Percentiles rank a stretch among this genome's conserved stretches.
Evolutionary conservation across 2,113 vertebrate species (phyloP).

Genomic region (Pavo muticus): DNA sequence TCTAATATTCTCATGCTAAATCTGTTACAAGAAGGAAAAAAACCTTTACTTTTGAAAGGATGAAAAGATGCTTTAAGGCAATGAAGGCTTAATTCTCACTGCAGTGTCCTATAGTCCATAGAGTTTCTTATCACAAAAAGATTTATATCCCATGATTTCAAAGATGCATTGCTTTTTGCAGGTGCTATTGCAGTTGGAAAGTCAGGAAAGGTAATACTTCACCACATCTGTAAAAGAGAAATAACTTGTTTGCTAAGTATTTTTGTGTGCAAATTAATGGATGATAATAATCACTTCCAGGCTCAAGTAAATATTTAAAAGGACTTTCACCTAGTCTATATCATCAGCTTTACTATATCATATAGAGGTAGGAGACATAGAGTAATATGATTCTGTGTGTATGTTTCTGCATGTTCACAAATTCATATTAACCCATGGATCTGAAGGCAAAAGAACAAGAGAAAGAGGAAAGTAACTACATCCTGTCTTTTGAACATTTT

Average conservation of each 20-base stretch:
- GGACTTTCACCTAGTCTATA: background rate
- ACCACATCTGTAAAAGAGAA: background rate
- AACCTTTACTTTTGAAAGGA: background rate
- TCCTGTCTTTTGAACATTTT: background rate
- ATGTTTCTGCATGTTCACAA: background rate
- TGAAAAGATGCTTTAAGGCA: background rate
- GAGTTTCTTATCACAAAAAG: slow-evolving; percentile 23
- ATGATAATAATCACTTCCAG: slow-evolving; percentile 20
- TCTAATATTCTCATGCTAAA: background rate
- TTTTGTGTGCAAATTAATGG: slow-evolving; percentile 18
- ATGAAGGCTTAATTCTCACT: background rate
- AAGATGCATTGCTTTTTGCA: slow-evolving; percentile 33
- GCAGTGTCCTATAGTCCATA: background rate
- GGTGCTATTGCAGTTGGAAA: background rate
- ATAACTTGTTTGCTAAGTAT: slow-evolving; percentile 12
- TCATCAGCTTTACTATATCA: background rate
- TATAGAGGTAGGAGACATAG: background rate
- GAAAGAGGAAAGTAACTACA: background rate
- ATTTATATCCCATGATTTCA: background rate
- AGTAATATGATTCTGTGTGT: background rate
- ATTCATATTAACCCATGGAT: background rate
- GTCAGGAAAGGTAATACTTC: background rate
- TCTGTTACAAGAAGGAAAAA: background rate
- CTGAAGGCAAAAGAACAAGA: background rate
- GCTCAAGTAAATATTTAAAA: background rate